Conservation (phyloP, 2,113 vertebrate species). For the Accipiter cooperii region DNA sequence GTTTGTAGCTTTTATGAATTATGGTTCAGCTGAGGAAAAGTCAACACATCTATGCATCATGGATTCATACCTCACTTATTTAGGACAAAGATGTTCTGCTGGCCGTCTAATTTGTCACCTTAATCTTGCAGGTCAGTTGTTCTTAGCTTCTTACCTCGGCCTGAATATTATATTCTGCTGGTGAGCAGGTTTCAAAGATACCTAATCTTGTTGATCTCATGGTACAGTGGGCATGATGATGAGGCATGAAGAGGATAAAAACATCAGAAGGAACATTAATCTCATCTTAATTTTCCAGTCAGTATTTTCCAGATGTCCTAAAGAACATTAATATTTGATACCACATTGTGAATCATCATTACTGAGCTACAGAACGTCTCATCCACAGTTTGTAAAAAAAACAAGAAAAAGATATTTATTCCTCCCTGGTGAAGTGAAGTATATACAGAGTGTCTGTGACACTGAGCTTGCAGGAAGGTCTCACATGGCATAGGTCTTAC, state of each 20-base stretch:
- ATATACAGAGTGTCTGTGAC: neutral
- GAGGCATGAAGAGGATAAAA: constrained; percentile 42
- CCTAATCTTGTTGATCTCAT: constrained; percentile 52
- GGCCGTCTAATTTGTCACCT: neutral
- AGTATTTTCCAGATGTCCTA: constrained; percentile 52
- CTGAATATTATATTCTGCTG: neutral
- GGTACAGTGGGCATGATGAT: constrained; percentile 40
- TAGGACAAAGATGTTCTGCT: neutral
- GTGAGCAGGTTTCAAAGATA: neutral
- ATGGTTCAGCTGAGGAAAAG: neutral
- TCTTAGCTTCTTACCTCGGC: neutral
- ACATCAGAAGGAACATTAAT: constrained; percentile 45
- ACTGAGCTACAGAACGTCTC: neutral
- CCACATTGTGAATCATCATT: constrained; percentile 27
- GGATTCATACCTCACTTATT: neutral
- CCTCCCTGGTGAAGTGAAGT: neutral
- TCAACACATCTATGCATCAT: neutral
- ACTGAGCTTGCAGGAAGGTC: neutral
- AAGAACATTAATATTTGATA: constrained; percentile 33
- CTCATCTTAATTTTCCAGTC: constrained; percentile 42
- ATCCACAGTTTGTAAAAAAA: neutral
- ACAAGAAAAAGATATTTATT: neutral
- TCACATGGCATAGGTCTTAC: neutral
- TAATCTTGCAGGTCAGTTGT: constrained; percentile 21
- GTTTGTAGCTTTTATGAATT: neutral